These are phyloP conservation scores for Platycheirus rosarum DNA, from an alignment of 2,888 invertebrate genomes.

Conservation along the genomic window DNA sequence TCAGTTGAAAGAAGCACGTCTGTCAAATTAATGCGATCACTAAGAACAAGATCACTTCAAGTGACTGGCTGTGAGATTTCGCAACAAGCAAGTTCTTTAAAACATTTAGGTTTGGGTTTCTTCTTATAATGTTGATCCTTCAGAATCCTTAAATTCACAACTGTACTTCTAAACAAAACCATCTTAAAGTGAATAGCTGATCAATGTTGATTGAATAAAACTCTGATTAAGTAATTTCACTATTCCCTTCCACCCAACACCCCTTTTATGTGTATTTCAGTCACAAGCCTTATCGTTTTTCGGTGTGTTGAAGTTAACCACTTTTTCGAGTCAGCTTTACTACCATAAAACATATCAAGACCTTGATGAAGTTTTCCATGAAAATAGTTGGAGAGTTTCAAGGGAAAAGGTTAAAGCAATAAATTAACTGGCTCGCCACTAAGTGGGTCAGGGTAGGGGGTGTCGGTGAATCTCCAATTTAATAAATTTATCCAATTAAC, in stretches of 20 bases:
- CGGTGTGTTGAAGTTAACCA: background rate
- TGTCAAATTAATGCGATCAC: background rate
- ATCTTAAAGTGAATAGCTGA: background rate
- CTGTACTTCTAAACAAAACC: background rate
- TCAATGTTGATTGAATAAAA: slow-evolving; percentile 4
- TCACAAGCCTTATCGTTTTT: background rate
- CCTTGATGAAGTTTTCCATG: slow-evolving; percentile 31
- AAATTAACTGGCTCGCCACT: background rate
- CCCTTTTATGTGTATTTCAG: too few species aligned
- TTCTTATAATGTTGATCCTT: too few species aligned
- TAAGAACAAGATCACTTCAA: slow-evolving; percentile 21
- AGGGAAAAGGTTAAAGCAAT: slow-evolving; percentile 20
- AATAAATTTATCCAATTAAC: background rate
- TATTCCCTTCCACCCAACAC: background rate
- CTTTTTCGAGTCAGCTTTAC: background rate
- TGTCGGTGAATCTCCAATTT: too few species aligned
- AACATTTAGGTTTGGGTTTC: too few species aligned
- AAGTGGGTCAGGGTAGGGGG: slow-evolving; percentile 31
- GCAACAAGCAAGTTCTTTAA: too few species aligned
- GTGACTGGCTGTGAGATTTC: slow-evolving; percentile 11
- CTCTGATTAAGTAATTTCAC: background rate
- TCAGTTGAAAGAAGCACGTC: slow-evolving; percentile 3
- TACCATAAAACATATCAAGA: slow-evolving; percentile 7
- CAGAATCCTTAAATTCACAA: too few species aligned
- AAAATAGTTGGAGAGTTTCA: slow-evolving; percentile 16